These are phyloP conservation scores for Aporophyla lueneburgensis DNA, from an alignment of 2,888 invertebrate species.

Conservation along the genomic window DNA sequence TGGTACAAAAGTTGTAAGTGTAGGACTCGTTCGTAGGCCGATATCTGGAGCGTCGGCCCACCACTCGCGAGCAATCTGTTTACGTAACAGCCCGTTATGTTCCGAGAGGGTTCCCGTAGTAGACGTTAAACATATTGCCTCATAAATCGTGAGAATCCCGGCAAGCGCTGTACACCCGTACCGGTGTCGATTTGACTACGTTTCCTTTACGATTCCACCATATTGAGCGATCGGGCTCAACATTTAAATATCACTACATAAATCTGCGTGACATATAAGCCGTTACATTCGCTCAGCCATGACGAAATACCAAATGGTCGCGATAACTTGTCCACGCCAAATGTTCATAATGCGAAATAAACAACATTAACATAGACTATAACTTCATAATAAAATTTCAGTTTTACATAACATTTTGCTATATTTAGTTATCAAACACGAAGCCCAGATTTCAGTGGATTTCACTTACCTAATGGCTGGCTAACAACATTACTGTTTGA, in stretches of 20 bases:
- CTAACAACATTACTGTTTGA: conserved; percentile 49
- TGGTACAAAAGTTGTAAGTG: conserved; percentile 82
- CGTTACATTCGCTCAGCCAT: conserved; percentile 45
- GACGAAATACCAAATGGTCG: conserved; percentile 55
- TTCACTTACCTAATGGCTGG: conserved; percentile 51
- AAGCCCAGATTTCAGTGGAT: conserved; percentile 42
- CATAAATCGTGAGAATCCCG: conserved; percentile 90
- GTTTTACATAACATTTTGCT: conserved; percentile 33
- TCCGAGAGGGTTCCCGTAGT: conserved; percentile 89
- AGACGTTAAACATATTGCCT: conserved; percentile 91
- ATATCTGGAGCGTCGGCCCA: conserved; percentile 83
- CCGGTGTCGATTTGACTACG: conserved; percentile 89
- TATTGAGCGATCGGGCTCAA: conserved; percentile 81
- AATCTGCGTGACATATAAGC: conserved; percentile 61
- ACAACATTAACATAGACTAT: conserved; percentile 32
- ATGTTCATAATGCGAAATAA: conserved; percentile 36
- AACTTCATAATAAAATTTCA: conserved; percentile 33
- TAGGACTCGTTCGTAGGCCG: conserved; percentile 83
- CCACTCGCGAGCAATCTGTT: conserved; percentile 90
- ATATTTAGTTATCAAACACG: conserved; percentile 43
- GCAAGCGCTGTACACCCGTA: conserved; percentile 84
- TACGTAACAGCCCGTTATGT: conserved; percentile 91
- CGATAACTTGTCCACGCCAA: conserved; percentile 22
- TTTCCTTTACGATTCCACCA: conserved; percentile 87
- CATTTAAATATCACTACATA: conserved; percentile 71